These are phyloP conservation scores for Nannoperca australis DNA, from an alignment of 2,797 vertebrate genomes.

Conservation along the genomic window DNA sequence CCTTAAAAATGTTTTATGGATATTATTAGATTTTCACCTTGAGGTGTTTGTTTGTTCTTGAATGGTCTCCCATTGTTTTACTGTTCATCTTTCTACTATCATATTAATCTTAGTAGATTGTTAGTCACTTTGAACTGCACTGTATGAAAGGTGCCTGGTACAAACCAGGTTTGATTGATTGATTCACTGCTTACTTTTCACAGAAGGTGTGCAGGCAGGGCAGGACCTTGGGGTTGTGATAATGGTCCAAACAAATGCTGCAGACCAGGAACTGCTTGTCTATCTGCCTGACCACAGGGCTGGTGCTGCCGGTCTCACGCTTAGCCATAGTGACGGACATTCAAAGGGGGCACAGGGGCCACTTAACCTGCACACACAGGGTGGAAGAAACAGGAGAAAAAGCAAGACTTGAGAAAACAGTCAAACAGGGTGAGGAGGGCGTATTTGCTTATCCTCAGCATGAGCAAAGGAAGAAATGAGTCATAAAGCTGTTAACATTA, in stretches of 20 bases:
- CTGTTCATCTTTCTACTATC: neutral
- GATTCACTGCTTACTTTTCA: conserved; percentile 86
- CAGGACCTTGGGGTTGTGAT: conserved; percentile 93
- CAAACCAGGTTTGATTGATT: neutral
- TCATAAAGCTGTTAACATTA: conserved; percentile 51
- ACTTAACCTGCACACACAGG: conserved; percentile 69
- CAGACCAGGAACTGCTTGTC: conserved; percentile 97
- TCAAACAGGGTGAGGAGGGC: conserved; percentile 34
- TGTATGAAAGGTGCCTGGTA: neutral
- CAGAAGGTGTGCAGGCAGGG: conserved; percentile 96
- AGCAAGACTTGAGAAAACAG: conserved; percentile 52
- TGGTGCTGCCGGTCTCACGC: conserved; percentile 90
- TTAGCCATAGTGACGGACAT: conserved; percentile 89
- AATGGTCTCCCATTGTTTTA: neutral
- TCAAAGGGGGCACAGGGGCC: conserved; percentile 65
- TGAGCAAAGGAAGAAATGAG: conserved; percentile 63
- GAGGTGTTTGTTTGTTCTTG: neutral
- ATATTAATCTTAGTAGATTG: neutral
- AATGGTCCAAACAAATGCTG: conserved; percentile 95
- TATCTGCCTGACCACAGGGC: conserved; percentile 94
- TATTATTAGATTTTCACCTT: neutral
- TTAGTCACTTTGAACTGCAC: neutral
- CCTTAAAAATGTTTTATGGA: neutral
- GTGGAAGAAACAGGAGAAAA: conserved; percentile 38
- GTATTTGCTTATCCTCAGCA: conserved; percentile 11